Conservation (phyloP, 2,113 vertebrate genomes). For the Hepsetus odoe region DNA sequence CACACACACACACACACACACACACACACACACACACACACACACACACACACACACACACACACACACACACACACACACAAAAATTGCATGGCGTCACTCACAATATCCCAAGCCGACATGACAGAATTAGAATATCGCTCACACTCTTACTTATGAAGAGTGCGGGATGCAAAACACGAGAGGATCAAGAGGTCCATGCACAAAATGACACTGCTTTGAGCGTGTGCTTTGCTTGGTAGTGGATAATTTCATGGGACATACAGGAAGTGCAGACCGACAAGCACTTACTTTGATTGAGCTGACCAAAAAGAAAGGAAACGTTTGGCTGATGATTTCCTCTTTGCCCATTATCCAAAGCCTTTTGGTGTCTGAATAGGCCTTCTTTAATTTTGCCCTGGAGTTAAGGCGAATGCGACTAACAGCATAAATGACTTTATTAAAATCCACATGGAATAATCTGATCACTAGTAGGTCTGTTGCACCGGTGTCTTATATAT, state of each 20-base stretch:
- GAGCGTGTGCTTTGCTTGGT: background rate
- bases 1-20: slow-evolving; percentile 67
- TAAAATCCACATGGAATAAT: too few relatives aligned
- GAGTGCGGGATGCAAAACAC: slow-evolving; percentile 2
- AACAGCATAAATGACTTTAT: too few relatives aligned
- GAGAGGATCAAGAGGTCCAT: slow-evolving; percentile 6
- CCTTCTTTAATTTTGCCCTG: background rate
- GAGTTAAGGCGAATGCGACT: background rate
- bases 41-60: slow-evolving; percentile 65
- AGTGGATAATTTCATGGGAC: background rate
- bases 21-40: slow-evolving; percentile 62
- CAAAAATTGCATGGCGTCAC: slow-evolving; percentile 44
- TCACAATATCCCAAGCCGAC: background rate
- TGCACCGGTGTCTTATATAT: too few relatives aligned
- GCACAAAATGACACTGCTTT: background rate
- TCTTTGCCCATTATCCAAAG: too few relatives aligned
- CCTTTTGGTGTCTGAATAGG: background rate
- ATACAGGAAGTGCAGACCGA: background rate
- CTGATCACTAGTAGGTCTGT: too few relatives aligned
- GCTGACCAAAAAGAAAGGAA: too few relatives aligned
- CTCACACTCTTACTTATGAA: background rate
- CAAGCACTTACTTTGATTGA: too few relatives aligned
- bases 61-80: slow-evolving; percentile 52
- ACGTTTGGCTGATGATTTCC: too few relatives aligned
- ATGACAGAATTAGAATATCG: background rate